A percentile compares a stretch with the other conserved stretches of the same genome.
phyloP scores from a whole-genome alignment of 2,113 vertebrate species.

The Onychostoma macrolepis region DNA sequence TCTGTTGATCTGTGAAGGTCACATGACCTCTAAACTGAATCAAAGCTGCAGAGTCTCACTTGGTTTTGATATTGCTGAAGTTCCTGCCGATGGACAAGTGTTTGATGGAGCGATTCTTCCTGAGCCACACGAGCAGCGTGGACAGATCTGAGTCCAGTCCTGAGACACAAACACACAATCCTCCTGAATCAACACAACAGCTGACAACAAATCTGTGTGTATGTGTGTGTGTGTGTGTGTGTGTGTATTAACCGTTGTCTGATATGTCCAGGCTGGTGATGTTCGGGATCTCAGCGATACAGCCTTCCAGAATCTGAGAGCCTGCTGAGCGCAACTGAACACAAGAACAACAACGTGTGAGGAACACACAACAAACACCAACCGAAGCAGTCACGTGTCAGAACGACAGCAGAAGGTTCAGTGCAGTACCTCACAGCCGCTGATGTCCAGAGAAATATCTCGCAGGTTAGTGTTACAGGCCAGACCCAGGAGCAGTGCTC shows the following conservation, averaged over 20 bases:
- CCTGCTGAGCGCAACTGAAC: slow-evolving; percentile 90
- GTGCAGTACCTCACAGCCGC: slow-evolving; percentile 90
- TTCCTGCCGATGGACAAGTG: slow-evolving; percentile 95
- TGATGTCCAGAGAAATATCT: slow-evolving; percentile 93
- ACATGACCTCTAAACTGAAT: background rate
- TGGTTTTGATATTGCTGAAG: slow-evolving; percentile 99
- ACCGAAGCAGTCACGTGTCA: background rate
- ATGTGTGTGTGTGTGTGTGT: slow-evolving; percentile 39
- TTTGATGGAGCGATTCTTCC: slow-evolving; percentile 94
- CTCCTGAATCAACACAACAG: background rate
- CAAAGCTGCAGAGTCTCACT: slow-evolving; percentile 72
- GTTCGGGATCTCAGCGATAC: slow-evolving; percentile 96
- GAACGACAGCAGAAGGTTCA: background rate
- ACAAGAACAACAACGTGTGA: slow-evolving; percentile 45
- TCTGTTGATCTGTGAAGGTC: background rate
- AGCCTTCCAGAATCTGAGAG: slow-evolving; percentile 95
- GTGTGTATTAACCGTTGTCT: slow-evolving; percentile 87
- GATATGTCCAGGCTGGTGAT: slow-evolving; percentile 96
- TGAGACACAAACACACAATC: slow-evolving; percentile 37
- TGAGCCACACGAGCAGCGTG: slow-evolving; percentile 94
- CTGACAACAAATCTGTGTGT: slow-evolving; percentile 40
- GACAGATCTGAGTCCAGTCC: slow-evolving; percentile 94
- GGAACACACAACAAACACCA: background rate
- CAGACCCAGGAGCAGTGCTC: slow-evolving; percentile 90
- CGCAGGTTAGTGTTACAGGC: slow-evolving; percentile 93